phyloP scores from a whole-genome alignment of 2,888 invertebrate genomes.

The Lampropteryx suffumata region DNA sequence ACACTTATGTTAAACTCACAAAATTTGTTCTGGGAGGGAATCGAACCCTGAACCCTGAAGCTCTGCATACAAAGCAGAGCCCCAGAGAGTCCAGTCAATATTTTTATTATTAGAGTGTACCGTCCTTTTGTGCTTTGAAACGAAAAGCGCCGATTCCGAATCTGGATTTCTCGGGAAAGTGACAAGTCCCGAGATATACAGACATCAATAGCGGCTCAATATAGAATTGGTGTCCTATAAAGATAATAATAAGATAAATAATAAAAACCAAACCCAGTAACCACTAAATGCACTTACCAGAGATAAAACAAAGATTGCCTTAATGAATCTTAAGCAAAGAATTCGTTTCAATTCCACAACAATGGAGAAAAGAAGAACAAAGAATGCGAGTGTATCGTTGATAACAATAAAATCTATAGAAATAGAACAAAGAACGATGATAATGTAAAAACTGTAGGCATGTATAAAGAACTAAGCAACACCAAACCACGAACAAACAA shows the following conservation, averaged over 20 bases:
- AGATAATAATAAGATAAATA: conserved; percentile 4
- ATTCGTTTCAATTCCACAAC: conserved; percentile 26
- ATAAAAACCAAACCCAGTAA: conserved; percentile 10
- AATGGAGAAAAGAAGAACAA: conserved; percentile 35
- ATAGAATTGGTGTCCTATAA: neutral
- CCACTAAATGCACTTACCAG: conserved; percentile 16
- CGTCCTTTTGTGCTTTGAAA: no score
- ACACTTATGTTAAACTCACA: no score
- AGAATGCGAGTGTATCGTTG: conserved; percentile 29
- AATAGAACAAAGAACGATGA: conserved; percentile 25
- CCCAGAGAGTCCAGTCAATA: no score
- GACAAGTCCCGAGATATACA: no score
- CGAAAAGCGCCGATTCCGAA: no score
- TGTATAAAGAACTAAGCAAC: conserved; percentile 17
- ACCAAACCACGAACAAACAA: conserved; percentile 15
- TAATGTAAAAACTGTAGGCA: neutral
- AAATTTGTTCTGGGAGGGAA: no score
- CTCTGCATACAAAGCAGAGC: no score
- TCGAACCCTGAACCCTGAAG: no score
- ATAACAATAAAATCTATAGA: conserved; percentile 33
- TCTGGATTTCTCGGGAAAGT: no score
- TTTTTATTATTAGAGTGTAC: no score
- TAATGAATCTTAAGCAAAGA: conserved; percentile 35
- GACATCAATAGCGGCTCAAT: neutral
- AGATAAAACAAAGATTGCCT: conserved; percentile 21